Evolutionary conservation across 2,797 vertebrate genomes (phyloP), one percentile per base, ranked within the genome.

Genomic region (Oreortyx pictus): DNA sequence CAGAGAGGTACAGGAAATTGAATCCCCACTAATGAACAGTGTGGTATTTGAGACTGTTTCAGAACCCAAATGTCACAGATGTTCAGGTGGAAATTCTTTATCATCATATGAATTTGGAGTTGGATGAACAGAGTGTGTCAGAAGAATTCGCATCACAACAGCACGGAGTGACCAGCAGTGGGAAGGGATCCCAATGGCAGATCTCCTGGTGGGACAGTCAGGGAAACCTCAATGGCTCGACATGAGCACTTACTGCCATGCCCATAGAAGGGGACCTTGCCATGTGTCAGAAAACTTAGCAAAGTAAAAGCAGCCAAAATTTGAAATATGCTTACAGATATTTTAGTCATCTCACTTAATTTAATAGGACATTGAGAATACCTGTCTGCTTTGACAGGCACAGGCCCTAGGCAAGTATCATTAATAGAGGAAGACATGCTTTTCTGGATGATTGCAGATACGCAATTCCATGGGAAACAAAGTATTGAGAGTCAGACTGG

Each of bases 21-120:
- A 94, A 93, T 92, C 82, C 66, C 52, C 49, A 85, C 82, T 95
- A 93, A 96, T 86, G 93, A 96, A 93, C 84, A 93, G 82, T 60
- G 75, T 81, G 88, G 50, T 94, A 88, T 96, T 94, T 90, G 84
- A 94, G 82, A 57, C 64, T 41, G 11, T 75, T 94, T 93, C 68
- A 66, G 84, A 92, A 83, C 76, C 59, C 90, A 96, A 95, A 94
- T 90, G 84, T 92, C 93, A 93, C 66, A 83, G 79, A 94, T 92
- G 84, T 88, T 94, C 86, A 90, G 84, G 90, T 96, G 89, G 82
- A 96, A 96, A 95, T 85, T 82, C 87, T 94, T 95, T 94, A 73
- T 86, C 87, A 67, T 59, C n/a, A 50, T 80, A 60, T 0, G 0
- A 92, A 78, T 83, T 89, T 62, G 75, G 82, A 92, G 94, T 70